These are phyloP conservation scores for Macrosteles quadrilineatus DNA, from an alignment of 1,140 invertebrate genomes.

Conservation along the genomic window DNA sequence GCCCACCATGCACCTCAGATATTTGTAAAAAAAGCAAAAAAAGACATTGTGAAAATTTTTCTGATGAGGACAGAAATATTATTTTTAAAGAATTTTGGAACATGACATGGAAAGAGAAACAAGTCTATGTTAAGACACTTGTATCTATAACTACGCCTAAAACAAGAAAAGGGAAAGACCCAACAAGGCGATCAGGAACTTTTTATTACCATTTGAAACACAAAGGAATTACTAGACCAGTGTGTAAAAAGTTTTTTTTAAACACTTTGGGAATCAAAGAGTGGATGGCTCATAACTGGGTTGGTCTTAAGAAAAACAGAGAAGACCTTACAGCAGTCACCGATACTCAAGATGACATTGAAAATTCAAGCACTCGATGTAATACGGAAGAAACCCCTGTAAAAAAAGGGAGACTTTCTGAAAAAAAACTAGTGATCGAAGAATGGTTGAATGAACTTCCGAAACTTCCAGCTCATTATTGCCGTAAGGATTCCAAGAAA, in stretches of 20 bases:
- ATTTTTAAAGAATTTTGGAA: slow-evolving; percentile 9
- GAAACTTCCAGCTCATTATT: slow-evolving; percentile 15
- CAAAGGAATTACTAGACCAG: neutral
- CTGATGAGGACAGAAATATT: neutral
- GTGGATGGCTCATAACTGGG: slow-evolving; percentile 18
- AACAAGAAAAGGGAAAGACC: neutral
- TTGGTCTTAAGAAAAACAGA: neutral
- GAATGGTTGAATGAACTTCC: slow-evolving; percentile 4
- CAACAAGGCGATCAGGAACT: neutral
- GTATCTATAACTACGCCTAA: neutral
- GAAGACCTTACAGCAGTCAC: neutral
- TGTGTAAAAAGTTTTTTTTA: too few species aligned
- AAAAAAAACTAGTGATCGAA: neutral
- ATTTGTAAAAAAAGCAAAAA: slow-evolving; percentile 8
- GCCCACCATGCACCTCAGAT: neutral
- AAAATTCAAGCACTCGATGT: neutral
- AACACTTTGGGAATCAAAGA: too few species aligned
- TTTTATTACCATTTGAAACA: neutral
- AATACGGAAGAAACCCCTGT: neutral
- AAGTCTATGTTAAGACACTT: neutral
- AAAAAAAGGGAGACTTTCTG: neutral
- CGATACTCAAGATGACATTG: neutral
- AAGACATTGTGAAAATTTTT: slow-evolving; percentile 6
- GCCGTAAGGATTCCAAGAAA: slow-evolving; percentile 9
- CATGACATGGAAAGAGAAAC: slow-evolving; percentile 8